Conservation (phyloP, 1,140 invertebrate genomes). For the Popillia japonica region DNA sequence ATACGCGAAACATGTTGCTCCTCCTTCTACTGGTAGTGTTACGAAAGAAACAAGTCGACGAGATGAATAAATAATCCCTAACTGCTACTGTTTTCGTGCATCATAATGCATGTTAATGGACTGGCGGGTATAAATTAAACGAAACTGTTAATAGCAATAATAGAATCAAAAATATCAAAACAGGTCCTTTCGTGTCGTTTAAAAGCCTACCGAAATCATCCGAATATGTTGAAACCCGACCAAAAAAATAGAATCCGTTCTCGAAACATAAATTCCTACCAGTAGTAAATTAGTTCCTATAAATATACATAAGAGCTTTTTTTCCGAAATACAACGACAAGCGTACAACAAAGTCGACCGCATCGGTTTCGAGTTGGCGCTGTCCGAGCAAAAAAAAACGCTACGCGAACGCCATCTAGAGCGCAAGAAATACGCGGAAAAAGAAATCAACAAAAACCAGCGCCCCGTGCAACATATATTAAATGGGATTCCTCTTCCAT, state of each 20-base stretch:
- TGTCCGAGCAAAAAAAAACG: not conserved
- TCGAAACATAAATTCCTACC: slow-evolving; percentile 31
- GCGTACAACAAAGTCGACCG: not conserved
- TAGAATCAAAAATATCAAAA: too few species aligned
- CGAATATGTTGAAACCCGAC: not conserved
- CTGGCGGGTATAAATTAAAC: too few species aligned
- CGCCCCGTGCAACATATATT: slow-evolving; percentile 18
- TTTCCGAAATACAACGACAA: not conserved
- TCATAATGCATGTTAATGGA: too few species aligned
- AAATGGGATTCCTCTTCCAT: slow-evolving; percentile 41
- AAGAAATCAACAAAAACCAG: slow-evolving; percentile 33
- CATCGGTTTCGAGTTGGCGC: not conserved
- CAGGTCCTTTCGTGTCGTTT: not conserved
- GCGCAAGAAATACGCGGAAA: slow-evolving; percentile 12
- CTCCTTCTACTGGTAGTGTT: not conserved
- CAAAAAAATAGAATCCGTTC: not conserved
- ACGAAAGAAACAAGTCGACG: not conserved
- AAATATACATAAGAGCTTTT: slow-evolving; percentile 16
- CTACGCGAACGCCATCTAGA: slow-evolving; percentile 25
- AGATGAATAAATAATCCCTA: not conserved
- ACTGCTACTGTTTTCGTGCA: not conserved
- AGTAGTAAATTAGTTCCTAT: slow-evolving; percentile 29
- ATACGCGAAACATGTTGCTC: not conserved
- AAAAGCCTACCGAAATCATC: not conserved
- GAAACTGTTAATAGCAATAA: too few species aligned